Base-by-base conservation (phyloP, 2,888 invertebrate species). In the Creontiades dilutus region DNA sequence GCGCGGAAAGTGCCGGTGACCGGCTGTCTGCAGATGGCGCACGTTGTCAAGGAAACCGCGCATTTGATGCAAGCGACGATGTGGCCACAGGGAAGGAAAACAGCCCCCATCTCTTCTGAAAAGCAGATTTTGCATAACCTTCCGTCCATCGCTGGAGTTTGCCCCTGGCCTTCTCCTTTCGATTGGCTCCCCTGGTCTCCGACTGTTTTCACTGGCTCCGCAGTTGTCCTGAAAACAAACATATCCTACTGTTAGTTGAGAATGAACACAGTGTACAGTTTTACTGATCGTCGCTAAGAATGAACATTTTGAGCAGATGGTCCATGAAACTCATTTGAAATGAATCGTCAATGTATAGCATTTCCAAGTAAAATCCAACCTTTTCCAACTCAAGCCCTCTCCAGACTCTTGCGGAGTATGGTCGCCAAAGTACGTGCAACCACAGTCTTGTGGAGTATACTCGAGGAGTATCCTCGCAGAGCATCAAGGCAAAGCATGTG, bases 61-160 rank as follows among this genome's bases (percentile, higher is more conserved):
- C 99, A 99, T 93, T 96, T 96, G 89, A 96, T 96, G 94, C 99
- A 99, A 86, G 98, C 96, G 89, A 98, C 96, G 92, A 98, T 96
- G 94, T 99, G 99, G 91, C 98, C 97, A 94, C 99, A 99, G 85
- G 99, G 99, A 92, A 99, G 95, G 94, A 99, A 98, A 92, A 98
- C 96, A 91, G 98, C 96, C 92, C 97, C 96, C 92, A 97, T 95
- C 94, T 98, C 98, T 92, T 96, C 96, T 90, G 95, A 96, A 94
- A 96, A 98, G 94, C 99, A 99, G 92, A 99, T 98, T 94, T 97
- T 98, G 94, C 99, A 99, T 92, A 97, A 89, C 90, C 91, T 90
- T 28, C 90, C 90, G 81, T 92, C 92, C 23, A 19, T 1, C 3
- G 80, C 13, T 28, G 81, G 37, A 0, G 84, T 91, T 37, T 37